Evolutionary conservation across 2,113 vertebrate genomes (phyloP), one percentile per base, ranked within the genome.

Genomic region (Varanus komodoensis): DNA sequence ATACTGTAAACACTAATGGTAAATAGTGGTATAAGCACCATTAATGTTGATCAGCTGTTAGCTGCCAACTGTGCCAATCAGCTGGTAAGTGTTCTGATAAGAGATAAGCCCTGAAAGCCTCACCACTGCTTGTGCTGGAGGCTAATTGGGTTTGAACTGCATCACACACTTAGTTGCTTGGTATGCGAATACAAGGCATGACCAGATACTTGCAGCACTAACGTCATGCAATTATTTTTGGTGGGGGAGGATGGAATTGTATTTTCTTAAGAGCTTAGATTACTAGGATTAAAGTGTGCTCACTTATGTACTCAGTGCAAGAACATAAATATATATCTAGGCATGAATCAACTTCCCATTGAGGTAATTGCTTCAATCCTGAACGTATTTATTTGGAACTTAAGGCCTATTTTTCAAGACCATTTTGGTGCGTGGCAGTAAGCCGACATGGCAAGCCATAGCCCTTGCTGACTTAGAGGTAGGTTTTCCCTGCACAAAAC

Each of bases 271-370:
- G 74, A 86, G 48, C 50, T 80, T 69, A 32, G 75, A 90, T 90
- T 90, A 80, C 89, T 90, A 34, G 83, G 89, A 80, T 90, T 90
- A 90, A 69, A 69, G 61, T 57, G 48, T 81, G 32, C 86, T 90
- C 85, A 86, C 89, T 80, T 85, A 54, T 79, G 75, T 71, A 44
- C 67, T 85, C 61, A 8, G 25, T 8, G 21, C 57, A 81, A 88
- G 44, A 69, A 69, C 61, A 81, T 88, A 88, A 88, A 88, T 88
- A 81, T 80, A 79, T 48, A 52, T 90, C 83, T 90, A 78, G 89
- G 48, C 89, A 82, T 79, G 87, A 88, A 75, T 85, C 83, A 90
- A 23, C 75, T 90, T 90, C 74, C 64, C 48, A 86, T 34, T 17
- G 74, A 85, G n/a, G 61, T 50, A 78, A 89, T 79, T 23, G n/a